phyloP scores from a whole-genome alignment of 2,888 invertebrate genomes.

The Lordiphosa fenestrarum region DNA sequence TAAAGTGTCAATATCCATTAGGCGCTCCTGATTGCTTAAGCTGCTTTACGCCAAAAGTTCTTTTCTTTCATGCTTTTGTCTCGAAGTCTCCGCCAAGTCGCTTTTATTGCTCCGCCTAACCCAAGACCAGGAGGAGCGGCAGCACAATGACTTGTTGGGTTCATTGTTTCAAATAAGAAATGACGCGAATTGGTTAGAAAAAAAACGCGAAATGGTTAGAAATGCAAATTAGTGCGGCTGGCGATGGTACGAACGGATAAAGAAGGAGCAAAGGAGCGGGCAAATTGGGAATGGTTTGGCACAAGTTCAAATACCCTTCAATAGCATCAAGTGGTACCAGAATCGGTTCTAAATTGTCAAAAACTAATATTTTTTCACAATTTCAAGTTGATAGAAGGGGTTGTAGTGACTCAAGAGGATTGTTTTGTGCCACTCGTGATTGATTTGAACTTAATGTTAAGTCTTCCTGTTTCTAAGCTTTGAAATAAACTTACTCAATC shows the following conservation, averaged over 20 bases:
- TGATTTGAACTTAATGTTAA: no score
- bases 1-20: conserved; percentile 75
- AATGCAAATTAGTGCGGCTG: conserved; percentile 68
- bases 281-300: conserved; percentile 24
- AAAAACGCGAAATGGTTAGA: conserved; percentile 62
- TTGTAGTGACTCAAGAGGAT: no score
- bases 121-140: conserved; percentile 25
- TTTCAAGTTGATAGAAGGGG: no score
- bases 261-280: conserved; percentile 23
- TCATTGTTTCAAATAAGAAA: conserved; percentile 72
- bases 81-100: conserved; percentile 14
- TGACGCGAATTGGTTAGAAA: conserved; percentile 72
- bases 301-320: conserved; percentile 43
- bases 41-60: conserved; percentile 70
- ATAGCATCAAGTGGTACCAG: no score
- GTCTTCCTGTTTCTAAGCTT: no score
- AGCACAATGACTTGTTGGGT: conserved; percentile 70
- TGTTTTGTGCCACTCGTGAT: no score
- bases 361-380: no score
- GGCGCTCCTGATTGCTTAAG: conserved; percentile 74
- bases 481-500: no score
- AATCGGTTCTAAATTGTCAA: no score
- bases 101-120: conserved; percentile 53
- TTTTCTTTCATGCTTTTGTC: conserved; percentile 60
- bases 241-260: conserved; percentile 51